Evolutionary conservation across 2,113 vertebrate species (phyloP).

Genomic region (Rhineura floridana): DNA sequence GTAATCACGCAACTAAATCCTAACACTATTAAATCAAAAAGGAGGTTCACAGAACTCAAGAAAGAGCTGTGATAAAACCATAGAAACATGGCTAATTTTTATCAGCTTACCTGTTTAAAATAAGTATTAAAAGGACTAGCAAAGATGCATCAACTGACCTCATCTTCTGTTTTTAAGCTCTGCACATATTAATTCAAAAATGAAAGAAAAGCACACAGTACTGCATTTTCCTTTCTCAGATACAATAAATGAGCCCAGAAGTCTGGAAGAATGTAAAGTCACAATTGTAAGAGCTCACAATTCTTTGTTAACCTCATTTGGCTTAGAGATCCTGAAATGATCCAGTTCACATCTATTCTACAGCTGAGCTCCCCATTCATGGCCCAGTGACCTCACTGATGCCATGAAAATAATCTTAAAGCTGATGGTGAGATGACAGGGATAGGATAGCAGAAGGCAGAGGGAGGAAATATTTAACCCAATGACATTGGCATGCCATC

Average conservation of each 20-base stretch:
- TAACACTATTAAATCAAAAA: slow-evolving; percentile 1
- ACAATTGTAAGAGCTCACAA: slow-evolving; percentile 48
- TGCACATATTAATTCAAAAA: slow-evolving; percentile 28
- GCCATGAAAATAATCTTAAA: slow-evolving; percentile 59
- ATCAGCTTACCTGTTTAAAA: slow-evolving; percentile 64
- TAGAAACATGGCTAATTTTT: slow-evolving; percentile 52
- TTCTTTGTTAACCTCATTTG: slow-evolving; percentile 56
- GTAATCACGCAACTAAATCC: background rate
- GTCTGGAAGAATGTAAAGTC: slow-evolving; percentile 48
- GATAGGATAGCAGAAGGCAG: background rate
- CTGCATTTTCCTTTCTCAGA: slow-evolving; percentile 27
- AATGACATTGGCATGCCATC: too few species aligned
- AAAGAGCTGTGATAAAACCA: slow-evolving; percentile 45
- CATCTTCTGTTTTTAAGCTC: slow-evolving; percentile 48
- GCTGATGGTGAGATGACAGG: slow-evolving; percentile 30
- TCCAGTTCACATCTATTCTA: slow-evolving; percentile 65
- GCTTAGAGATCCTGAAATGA: slow-evolving; percentile 45
- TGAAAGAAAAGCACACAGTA: slow-evolving; percentile 37
- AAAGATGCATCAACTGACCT: slow-evolving; percentile 51
- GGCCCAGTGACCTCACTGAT: slow-evolving; percentile 62
- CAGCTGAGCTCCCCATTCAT: slow-evolving; percentile 57
- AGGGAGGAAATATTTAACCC: background rate
- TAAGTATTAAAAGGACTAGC: slow-evolving; percentile 60
- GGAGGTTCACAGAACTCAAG: background rate
- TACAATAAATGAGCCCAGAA: slow-evolving; percentile 18